Evolutionary conservation across 2,113 vertebrate genomes (phyloP).

Genomic region (Mormyrus lacerda): DNA sequence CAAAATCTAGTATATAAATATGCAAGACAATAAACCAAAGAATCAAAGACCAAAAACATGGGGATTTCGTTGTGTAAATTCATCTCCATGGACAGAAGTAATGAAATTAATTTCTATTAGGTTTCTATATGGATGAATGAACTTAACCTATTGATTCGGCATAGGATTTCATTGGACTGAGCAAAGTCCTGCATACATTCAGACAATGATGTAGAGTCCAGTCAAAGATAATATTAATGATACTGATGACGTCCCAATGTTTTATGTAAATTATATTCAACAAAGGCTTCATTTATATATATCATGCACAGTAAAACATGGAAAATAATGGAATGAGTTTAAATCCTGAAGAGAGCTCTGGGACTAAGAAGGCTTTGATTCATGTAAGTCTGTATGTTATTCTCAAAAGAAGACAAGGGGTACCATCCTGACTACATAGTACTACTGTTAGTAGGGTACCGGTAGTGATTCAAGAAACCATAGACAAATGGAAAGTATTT

Average conservation of each 20-base stretch:
- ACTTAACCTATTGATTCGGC: background rate
- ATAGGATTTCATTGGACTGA: background rate
- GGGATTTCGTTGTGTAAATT: background rate
- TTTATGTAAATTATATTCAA: background rate
- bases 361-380: background rate
- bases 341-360: background rate
- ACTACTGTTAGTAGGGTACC: background rate
- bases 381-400: background rate
- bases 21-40: background rate
- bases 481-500: background rate
- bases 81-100: background rate
- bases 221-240: background rate
- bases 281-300: background rate
- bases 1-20: background rate
- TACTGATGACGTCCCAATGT: background rate
- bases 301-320: background rate
- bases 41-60: background rate
- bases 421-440: background rate
- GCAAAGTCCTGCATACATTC: background rate
- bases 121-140: background rate
- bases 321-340: background rate
- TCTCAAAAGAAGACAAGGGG: background rate
- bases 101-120: background rate
- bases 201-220: background rate
- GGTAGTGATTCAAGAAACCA: background rate